Conservation (phyloP, 2,888 invertebrate genomes). For the Halictus quadricinctus region DNA sequence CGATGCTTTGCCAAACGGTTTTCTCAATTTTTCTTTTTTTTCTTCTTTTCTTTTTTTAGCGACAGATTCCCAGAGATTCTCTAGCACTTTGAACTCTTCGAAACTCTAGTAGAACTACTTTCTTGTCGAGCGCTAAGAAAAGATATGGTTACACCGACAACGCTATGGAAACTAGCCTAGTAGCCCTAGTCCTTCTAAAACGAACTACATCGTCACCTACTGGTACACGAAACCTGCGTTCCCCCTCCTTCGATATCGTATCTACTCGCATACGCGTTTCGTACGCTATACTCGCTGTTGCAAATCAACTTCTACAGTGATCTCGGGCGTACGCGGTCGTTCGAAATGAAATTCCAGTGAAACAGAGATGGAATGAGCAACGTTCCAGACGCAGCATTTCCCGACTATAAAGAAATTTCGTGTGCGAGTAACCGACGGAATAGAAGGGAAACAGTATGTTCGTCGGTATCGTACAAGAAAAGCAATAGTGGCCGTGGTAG, state of each 20-base stretch:
- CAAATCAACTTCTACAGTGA: background rate
- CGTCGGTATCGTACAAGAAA: slow-evolving; percentile 1
- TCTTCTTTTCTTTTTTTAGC: no score
- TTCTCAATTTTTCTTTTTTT: background rate
- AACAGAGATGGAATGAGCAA: background rate
- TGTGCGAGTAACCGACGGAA: background rate
- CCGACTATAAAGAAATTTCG: background rate
- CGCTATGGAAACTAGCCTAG: slow-evolving; percentile 14
- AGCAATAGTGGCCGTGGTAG: slow-evolving; percentile 33
- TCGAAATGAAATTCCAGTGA: background rate
- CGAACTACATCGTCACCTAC: slow-evolving; percentile 19
- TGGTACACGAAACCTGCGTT: background rate
- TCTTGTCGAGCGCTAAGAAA: background rate
- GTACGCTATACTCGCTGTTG: slow-evolving; percentile 3
- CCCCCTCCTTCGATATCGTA: background rate
- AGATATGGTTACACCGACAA: slow-evolving; percentile 9
- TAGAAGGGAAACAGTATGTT: slow-evolving; percentile 6
- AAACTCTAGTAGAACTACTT: slow-evolving; percentile 9
- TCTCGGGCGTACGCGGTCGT: background rate
- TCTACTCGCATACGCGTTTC: background rate
- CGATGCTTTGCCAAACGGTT: background rate
- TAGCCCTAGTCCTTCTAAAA: slow-evolving; percentile 23
- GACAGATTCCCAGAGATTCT: background rate
- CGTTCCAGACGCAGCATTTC: background rate
- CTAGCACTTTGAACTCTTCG: background rate